A percentile compares a stretch with the other conserved stretches of the same genome.
These are phyloP conservation scores for Tetrax tetrax DNA, from an alignment of 2,113 vertebrate species.

Conservation along the genomic window DNA sequence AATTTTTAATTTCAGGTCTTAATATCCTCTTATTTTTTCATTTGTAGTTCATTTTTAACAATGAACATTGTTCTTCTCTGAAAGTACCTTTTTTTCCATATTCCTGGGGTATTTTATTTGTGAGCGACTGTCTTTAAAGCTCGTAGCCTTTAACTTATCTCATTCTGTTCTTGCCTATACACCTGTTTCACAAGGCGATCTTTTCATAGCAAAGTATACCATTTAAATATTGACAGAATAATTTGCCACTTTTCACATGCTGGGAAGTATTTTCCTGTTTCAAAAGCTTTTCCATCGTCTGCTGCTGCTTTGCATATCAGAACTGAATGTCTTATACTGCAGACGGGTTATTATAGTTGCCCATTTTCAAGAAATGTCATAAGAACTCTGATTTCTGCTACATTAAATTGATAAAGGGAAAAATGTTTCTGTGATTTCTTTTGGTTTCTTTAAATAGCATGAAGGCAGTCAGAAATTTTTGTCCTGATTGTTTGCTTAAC, in stretches of 20 bases:
- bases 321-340: conserved; percentile 37
- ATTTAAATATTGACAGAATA: conserved; percentile 61
- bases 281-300: conserved; percentile 16
- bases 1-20: conserved; percentile 13
- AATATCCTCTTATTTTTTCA: not conserved
- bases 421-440: conserved; percentile 31
- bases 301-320: conserved; percentile 58
- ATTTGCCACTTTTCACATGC: conserved; percentile 45
- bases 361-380: conserved; percentile 51
- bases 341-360: conserved; percentile 25
- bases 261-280: conserved; percentile 16
- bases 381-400: conserved; percentile 31
- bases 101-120: conserved; percentile 18
- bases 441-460: not conserved
- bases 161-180: conserved; percentile 3
- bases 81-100: conserved; percentile 20
- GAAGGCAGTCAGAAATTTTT: conserved; percentile 4
- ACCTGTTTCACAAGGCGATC: conserved; percentile 24
- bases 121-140: conserved; percentile 23
- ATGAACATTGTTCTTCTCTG: not conserved
- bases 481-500: not conserved
- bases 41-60: conserved; percentile 10
- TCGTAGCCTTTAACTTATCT: not conserved
- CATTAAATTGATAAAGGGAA: conserved; percentile 18
- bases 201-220: conserved; percentile 21